These are phyloP conservation scores for Drosophila melanogaster DNA, from an alignment of 1,140 invertebrate species.

Conservation along the genomic window Release_6_plus_ISO1_MT NC_004354.4:8045001-8045500, in stretches of 20 bases:
- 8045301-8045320: constrained; percentile 61
- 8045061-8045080: not conserved
- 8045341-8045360: constrained; percentile 56
- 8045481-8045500: constrained; percentile 29
- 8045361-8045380: constrained; percentile 54
- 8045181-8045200: constrained; percentile 3
- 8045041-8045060: constrained; percentile 7
- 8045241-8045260: constrained; percentile 38
- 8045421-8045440: constrained; percentile 76
- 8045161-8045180: not conserved
- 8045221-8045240: constrained; percentile 33
- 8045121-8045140: constrained; percentile 31
- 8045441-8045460: constrained; percentile 66
- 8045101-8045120: constrained; percentile 4
- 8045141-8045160: constrained; percentile 24
- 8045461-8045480: constrained; percentile 49
- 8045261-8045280: constrained; percentile 53
- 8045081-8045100: constrained; percentile 7
- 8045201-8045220: constrained; percentile 16
- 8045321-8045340: constrained; percentile 62
- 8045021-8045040: constrained; percentile 29
- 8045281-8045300: constrained; percentile 70
- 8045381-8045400: constrained; percentile 40
- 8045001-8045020: constrained; percentile 24
- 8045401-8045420: constrained; percentile 75